Evolutionary conservation across 2,113 vertebrate genomes (phyloP).

Genomic region (Hippolais icterina): DNA sequence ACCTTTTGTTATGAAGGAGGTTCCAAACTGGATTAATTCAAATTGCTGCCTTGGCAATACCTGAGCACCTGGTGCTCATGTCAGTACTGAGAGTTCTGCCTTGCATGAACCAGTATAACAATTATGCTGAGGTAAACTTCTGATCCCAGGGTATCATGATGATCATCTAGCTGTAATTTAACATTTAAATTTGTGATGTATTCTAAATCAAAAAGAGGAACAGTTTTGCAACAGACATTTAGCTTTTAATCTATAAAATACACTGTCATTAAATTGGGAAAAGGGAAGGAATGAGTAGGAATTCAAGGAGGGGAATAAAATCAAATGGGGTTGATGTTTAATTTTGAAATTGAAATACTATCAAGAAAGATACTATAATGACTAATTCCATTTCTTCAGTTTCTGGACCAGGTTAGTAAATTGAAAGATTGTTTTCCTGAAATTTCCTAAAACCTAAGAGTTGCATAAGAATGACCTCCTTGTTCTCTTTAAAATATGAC

Average conservation of each 20-base stretch:
- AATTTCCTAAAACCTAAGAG: not conserved
- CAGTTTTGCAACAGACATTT: not conserved
- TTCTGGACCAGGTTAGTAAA: not conserved
- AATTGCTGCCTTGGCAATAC: not conserved
- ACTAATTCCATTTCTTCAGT: not conserved
- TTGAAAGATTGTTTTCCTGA: not conserved
- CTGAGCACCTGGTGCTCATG: not conserved
- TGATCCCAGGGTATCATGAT: not conserved
- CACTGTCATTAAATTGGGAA: not conserved
- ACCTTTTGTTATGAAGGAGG: not conserved
- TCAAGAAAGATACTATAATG: not conserved
- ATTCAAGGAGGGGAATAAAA: not conserved
- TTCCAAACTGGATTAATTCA: not conserved
- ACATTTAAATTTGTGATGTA: not conserved
- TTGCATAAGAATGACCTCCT: not conserved
- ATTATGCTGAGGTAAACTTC: not conserved
- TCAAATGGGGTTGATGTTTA: not conserved
- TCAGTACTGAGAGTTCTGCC: not conserved
- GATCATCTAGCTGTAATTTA: not conserved
- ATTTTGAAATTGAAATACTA: not conserved
- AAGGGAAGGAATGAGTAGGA: not conserved
- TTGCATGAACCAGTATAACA: not conserved
- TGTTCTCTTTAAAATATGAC: not conserved
- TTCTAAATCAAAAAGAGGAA: not conserved
- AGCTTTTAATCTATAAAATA: not conserved